Base-by-base conservation (phyloP, 2,797 vertebrate genomes). In the Crypturellus tataupa region DNA sequence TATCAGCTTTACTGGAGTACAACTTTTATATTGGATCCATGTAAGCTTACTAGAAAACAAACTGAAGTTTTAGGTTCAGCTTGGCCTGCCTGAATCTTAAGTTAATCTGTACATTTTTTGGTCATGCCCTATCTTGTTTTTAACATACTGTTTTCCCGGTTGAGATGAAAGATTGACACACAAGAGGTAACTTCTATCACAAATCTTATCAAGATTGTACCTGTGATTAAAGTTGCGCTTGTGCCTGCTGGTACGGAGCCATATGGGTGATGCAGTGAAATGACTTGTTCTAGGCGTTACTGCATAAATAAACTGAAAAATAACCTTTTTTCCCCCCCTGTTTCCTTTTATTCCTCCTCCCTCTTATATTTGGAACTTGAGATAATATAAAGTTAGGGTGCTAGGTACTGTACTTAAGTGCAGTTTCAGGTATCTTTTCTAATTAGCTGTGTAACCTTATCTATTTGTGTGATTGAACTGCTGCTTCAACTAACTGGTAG, bases 261-360 rank as follows among this genome's bases (percentile, higher is more conserved):
- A 1, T 14, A 6, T 8, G 39, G 35, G 65, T 27, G 12, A 25
- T 75, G 49, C 31, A 46, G 14, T 49, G 60, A 33, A 46, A 0
- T 49, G 62, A 13, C 29, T n/a, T 72, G 5, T 84, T 76, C 8
- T 8, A 69, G 58, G 33, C 16, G 21, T 3, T 51, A 25, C 35
- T 11, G 23, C 6, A 7, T 79, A 29, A 0, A 1, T 62, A 44
- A 63, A 47, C 7, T 40, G 20, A 25, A 58, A 73, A 35, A 35
- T 0, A 0, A 3, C 1, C 7, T 3, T 46, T 78, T 51, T 78
- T n/a, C 39, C 15, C 5, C 40, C 56, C 37, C 49, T 56, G 29
- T 60, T 47, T 18, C 18, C 5, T 42, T 9, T 65, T 79, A 7
- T 23, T 89, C 33, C 55, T 89, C 42, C 3, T 78, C 9, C 5